Conservation (phyloP, 1,140 invertebrate genomes). For the Mamestra configurata region DNA sequence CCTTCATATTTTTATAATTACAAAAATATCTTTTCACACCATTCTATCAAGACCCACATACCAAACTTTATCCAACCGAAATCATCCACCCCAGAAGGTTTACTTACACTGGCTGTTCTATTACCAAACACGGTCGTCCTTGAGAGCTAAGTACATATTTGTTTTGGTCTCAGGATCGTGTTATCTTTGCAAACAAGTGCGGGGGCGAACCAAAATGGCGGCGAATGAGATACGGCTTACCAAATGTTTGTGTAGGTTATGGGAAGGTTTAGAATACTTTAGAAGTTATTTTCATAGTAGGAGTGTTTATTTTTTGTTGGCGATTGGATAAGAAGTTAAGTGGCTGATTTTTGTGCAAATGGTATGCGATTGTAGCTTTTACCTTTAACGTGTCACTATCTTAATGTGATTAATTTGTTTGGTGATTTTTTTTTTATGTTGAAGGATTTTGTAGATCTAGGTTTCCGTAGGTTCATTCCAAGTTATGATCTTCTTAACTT, state of each 20-base stretch:
- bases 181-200: slow-evolving; percentile 79
- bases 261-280: slow-evolving; percentile 25
- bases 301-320: slow-evolving; percentile 24
- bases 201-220: slow-evolving; percentile 59
- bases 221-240: slow-evolving; percentile 20
- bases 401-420: not conserved
- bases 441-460: too few relatives aligned
- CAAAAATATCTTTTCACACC: not conserved
- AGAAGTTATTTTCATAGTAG: slow-evolving; percentile 42
- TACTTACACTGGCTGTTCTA: slow-evolving; percentile 31
- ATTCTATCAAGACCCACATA: not conserved
- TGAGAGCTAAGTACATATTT: slow-evolving; percentile 79
- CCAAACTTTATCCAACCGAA: not conserved
- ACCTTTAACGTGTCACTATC: not conserved
- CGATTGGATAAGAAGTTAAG: slow-evolving; percentile 3
- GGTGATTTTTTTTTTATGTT: not conserved
- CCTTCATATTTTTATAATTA: slow-evolving; percentile 9
- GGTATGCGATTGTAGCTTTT: not conserved
- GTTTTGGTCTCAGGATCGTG: slow-evolving; percentile 77
- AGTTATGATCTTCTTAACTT: too few relatives aligned
- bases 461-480: too few relatives aligned
- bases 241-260: slow-evolving; percentile 46
- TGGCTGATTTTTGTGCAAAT: slow-evolving; percentile 5
- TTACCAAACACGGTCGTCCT: slow-evolving; percentile 64
- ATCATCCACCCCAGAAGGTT: not conserved